phyloP scores from a whole-genome alignment of 2,113 vertebrate genomes.

The Poeciliopsis retropinna region DNA sequence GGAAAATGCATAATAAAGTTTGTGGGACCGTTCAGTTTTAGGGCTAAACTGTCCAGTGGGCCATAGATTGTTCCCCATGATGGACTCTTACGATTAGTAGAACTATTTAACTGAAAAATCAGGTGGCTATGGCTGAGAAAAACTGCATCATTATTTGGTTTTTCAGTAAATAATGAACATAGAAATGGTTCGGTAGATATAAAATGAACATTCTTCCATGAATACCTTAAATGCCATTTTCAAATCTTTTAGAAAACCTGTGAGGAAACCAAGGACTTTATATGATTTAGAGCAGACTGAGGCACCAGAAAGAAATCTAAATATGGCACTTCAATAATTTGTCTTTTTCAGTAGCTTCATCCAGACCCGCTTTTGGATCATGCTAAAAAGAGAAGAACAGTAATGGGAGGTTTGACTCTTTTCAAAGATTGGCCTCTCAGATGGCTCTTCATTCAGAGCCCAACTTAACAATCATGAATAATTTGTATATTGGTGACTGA shows the following conservation, averaged over 20 bases:
- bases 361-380: not conserved
- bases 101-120: too few species aligned
- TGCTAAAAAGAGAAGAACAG: not conserved
- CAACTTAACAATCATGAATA: not conserved
- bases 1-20: constrained; percentile 49
- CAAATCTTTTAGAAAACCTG: too few species aligned
- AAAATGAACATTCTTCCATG: not conserved
- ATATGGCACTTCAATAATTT: not conserved
- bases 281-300: too few species aligned
- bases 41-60: not conserved
- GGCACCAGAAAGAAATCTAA: too few species aligned
- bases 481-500: not conserved
- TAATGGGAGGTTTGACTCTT: not conserved
- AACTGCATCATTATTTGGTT: too few species aligned
- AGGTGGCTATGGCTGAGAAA: too few species aligned
- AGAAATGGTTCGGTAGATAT: not conserved
- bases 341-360: not conserved
- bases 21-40: not conserved
- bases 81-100: not conserved
- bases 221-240: not conserved
- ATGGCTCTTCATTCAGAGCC: not conserved
- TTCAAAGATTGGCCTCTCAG: not conserved
- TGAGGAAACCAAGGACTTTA: too few species aligned
- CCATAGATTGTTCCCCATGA: too few species aligned
- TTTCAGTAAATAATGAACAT: too few species aligned